These are phyloP conservation scores for Fragum sueziense DNA, from an alignment of 2,888 invertebrate species.

Conservation along the genomic window DNA sequence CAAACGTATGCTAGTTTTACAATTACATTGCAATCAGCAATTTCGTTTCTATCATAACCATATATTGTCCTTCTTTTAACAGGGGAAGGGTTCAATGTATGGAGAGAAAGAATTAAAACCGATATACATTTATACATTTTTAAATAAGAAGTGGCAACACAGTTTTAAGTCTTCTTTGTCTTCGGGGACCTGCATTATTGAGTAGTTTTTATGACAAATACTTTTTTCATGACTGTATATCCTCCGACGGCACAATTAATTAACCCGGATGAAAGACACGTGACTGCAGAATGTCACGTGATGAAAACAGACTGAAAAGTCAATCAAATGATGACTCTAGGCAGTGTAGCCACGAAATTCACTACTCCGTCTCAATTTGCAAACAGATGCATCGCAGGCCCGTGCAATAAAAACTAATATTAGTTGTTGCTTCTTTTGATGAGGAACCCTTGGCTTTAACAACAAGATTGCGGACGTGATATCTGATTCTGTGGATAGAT, in stretches of 20 bases:
- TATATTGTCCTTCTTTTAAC: too few relatives aligned
- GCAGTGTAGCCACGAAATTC: constrained; percentile 8
- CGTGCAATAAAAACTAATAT: constrained; percentile 21
- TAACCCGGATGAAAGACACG: constrained; percentile 6
- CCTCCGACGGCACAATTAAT: not conserved
- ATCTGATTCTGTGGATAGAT: too few relatives aligned
- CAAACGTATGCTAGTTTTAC: too few relatives aligned
- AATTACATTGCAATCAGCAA: too few relatives aligned
- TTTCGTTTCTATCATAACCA: too few relatives aligned
- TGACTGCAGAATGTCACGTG: constrained; percentile 19
- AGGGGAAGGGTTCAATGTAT: too few relatives aligned
- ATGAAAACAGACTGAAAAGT: constrained; percentile 17
- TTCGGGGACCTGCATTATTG: too few relatives aligned
- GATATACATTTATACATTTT: too few relatives aligned
- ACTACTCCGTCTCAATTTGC: constrained; percentile 13
- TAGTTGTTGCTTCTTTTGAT: constrained; percentile 26
- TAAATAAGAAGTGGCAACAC: too few relatives aligned
- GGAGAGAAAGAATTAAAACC: too few relatives aligned
- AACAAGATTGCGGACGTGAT: constrained; percentile 12
- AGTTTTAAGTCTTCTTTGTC: too few relatives aligned
- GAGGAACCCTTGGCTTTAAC: constrained; percentile 15
- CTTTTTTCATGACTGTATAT: not conserved
- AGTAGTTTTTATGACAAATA: not conserved
- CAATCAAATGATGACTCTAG: constrained; percentile 17
- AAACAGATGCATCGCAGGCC: constrained; percentile 24